These are phyloP conservation scores for Leptopilina myrica DNA, from an alignment of 2,888 invertebrate species.

Conservation along the genomic window DNA sequence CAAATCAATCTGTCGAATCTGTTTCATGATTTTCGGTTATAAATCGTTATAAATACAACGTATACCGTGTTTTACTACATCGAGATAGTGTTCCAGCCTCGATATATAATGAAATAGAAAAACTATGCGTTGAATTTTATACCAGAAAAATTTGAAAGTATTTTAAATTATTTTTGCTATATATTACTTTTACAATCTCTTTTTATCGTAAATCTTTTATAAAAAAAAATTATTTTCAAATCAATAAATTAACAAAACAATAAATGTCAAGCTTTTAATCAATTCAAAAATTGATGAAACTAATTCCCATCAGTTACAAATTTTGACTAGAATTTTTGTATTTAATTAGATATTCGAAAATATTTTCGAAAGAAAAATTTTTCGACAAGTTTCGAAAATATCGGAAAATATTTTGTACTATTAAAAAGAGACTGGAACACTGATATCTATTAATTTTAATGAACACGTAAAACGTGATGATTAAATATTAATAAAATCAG, in stretches of 20 bases:
- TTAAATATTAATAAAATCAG: slow-evolving; percentile 15
- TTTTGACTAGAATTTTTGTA: too few species aligned
- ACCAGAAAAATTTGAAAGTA: slow-evolving; percentile 17
- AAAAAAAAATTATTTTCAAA: too few species aligned
- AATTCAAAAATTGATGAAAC: too few species aligned
- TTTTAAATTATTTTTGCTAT: not conserved
- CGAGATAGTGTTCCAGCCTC: not conserved
- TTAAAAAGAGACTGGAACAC: slow-evolving; percentile 43
- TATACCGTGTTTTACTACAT: not conserved
- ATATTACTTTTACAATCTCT: too few species aligned
- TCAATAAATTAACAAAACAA: too few species aligned
- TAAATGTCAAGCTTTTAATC: not conserved
- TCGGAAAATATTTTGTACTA: slow-evolving; percentile 48
- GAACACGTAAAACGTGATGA: slow-evolving; percentile 13
- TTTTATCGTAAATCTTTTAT: too few species aligned
- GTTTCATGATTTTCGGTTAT: slow-evolving; percentile 26
- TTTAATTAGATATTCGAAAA: too few species aligned
- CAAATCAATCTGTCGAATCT: slow-evolving; percentile 34
- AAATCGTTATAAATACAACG: slow-evolving; percentile 7
- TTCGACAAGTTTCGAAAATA: too few species aligned
- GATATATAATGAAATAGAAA: not conserved
- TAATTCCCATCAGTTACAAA: too few species aligned
- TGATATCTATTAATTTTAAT: slow-evolving; percentile 34
- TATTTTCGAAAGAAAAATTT: too few species aligned
- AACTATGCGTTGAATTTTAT: not conserved